phyloP scores from a whole-genome alignment of 2,797 vertebrate genomes.

The Hephaestus fuliginosus region DNA sequence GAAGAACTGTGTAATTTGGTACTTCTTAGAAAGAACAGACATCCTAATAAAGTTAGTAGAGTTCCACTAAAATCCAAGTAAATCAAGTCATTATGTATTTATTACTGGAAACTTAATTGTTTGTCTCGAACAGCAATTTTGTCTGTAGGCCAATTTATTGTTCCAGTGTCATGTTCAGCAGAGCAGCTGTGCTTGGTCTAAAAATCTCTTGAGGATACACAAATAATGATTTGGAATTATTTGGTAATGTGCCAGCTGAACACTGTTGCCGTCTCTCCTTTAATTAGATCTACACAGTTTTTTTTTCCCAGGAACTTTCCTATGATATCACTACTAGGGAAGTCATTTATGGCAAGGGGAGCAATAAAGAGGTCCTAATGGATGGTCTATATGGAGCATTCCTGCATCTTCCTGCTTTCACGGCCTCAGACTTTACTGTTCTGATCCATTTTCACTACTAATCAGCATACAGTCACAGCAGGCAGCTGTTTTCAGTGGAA shows the following conservation, averaged over 20 bases:
- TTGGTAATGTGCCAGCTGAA: background rate
- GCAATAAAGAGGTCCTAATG: background rate
- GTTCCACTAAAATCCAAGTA: background rate
- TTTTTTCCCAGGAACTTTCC: background rate
- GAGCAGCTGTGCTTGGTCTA: background rate
- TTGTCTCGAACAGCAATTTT: background rate
- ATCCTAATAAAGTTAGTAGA: background rate
- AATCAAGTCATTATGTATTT: background rate
- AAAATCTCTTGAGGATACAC: background rate
- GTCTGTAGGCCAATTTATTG: background rate
- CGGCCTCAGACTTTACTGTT: no score
- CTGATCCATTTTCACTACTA: no score
- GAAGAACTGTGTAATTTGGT: background rate
- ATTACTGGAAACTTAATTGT: background rate
- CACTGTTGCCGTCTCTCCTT: no score
- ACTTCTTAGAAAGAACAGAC: background rate
- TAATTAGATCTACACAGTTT: background rate
- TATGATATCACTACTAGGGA: background rate
- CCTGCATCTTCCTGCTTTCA: no score
- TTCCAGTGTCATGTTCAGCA: background rate
- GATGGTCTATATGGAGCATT: no score
- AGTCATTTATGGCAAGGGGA: background rate
- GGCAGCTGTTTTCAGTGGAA: no score
- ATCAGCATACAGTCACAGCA: no score
- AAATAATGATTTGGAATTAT: background rate